Base-by-base conservation (phyloP, 1,140 invertebrate species). In the Ips nitidus region DNA sequence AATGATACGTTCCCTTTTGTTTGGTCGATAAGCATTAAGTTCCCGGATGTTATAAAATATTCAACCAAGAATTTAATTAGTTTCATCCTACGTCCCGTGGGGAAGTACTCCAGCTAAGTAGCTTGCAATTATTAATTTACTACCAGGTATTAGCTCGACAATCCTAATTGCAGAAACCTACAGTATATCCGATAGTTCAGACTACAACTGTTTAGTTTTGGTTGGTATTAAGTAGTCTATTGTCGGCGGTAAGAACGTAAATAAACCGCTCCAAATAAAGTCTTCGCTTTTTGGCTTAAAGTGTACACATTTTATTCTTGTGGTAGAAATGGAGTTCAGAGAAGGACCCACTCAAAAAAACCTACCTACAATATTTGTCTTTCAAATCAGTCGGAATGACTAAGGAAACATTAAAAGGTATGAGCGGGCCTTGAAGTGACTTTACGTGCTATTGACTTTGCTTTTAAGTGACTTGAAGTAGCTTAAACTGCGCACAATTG, bases 401-500 rank as follows among this genome's bases (percentile, higher is more conserved):
- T 57, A 57, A 57, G 55, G 41, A 57, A 57, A 57, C 55, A 57
- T 2, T 57, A 41, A 57, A 57, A 40, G 39, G 55, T 8, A 57
- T 40, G 55, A 40, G 40, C 55, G 41, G 41, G n/a, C 55, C 7
- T 57, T 57, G 39, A 40, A 52, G 37, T 57, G 37, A 57, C n/a
- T 40, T 57, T 57, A 41, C 41, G 40, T 57, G 55, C 55, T 57
- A 57, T 57, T 57, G 55, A 57, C 55, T 57, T 57, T 57, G 39
- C 8, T 22, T 22, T 57, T 61, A 61, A 61, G 58, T 61, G 58
- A 45, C 41, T 47, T 45, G 58, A 41, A 61, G 58, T 61, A 42
- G 37, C 41, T 47, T 45, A 42, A 41, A 61, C n/a, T 52, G 50
- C 37, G 50, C 42, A 52, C 36, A 52, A 63, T 63, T 63, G 60